Evolutionary conservation across 2,113 vertebrate genomes (phyloP).

Genomic region (Chamaea fasciata): DNA sequence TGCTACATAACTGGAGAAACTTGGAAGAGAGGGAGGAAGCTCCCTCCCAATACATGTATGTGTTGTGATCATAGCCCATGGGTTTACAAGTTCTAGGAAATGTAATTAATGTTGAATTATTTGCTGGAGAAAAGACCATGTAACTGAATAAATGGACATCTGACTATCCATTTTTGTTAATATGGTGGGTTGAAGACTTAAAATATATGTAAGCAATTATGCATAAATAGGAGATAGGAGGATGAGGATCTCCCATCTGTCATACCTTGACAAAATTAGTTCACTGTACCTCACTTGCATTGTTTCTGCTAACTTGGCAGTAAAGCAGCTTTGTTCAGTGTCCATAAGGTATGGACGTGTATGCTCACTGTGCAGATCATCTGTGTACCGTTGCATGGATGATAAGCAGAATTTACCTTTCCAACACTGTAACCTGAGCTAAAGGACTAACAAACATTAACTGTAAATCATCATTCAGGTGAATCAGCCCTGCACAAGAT

Average conservation of each 20-base stretch:
- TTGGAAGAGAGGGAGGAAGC: not conserved
- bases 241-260: not conserved
- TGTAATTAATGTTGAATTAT: not conserved
- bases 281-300: accelerated
- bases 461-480: not conserved
- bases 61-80: not conserved
- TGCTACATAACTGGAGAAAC: not conserved
- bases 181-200: not conserved
- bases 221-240: not conserved
- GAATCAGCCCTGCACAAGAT: not conserved
- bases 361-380: not conserved
- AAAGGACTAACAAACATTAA: not conserved
- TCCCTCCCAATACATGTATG: not conserved
- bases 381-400: accelerated
- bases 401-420: not conserved
- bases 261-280: accelerated
- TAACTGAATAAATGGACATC: not conserved
- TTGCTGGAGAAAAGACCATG: not conserved
- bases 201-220: not conserved
- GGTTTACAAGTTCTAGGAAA: not conserved
- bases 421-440: not conserved
- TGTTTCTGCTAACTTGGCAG: not conserved
- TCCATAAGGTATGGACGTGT: not conserved
- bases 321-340: not conserved
- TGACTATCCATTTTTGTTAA: not conserved